Evolutionary conservation across 2,888 invertebrate genomes (phyloP).

Genomic region (Busseola fusca): DNA sequence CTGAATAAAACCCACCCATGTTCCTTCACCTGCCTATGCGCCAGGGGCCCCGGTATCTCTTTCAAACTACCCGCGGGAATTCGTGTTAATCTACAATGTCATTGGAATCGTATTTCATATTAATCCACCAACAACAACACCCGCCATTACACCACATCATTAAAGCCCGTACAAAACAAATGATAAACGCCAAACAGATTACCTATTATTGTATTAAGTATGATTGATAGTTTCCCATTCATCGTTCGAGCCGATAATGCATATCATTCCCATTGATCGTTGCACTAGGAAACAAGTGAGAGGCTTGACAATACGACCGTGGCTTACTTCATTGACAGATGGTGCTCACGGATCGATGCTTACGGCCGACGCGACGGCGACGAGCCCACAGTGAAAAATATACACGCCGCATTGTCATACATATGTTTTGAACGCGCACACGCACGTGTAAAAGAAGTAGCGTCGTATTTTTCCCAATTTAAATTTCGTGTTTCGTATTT

Average conservation of each 20-base stretch:
- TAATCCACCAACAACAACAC: neutral
- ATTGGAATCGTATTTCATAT: slow-evolving; percentile 2
- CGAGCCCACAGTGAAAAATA: slow-evolving; percentile 77
- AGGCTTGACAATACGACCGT: slow-evolving; percentile 77
- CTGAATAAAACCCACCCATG: too few species aligned
- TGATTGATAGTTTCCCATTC: slow-evolving; percentile 52
- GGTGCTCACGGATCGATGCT: slow-evolving; percentile 68
- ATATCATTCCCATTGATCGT: slow-evolving; percentile 51
- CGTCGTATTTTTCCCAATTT: slow-evolving; percentile 13
- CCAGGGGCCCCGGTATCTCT: too few species aligned
- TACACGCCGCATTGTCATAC: slow-evolving; percentile 79
- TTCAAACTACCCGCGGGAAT: too few species aligned
- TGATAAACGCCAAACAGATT: slow-evolving; percentile 19
- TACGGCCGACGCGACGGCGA: slow-evolving; percentile 74
- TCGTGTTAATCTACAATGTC: neutral
- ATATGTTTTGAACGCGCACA: slow-evolving; percentile 68
- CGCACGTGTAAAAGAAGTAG: slow-evolving; percentile 59
- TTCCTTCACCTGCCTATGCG: too few species aligned
- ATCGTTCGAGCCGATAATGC: slow-evolving; percentile 25
- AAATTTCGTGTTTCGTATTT: slow-evolving; percentile 33
- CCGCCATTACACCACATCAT: neutral
- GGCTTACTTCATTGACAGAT: slow-evolving; percentile 83
- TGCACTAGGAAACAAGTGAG: slow-evolving; percentile 76
- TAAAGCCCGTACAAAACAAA: slow-evolving; percentile 13
- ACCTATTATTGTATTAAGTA: slow-evolving; percentile 5